Conservation (phyloP, 2,113 vertebrate genomes). For the Pterocles gutturalis region DNA sequence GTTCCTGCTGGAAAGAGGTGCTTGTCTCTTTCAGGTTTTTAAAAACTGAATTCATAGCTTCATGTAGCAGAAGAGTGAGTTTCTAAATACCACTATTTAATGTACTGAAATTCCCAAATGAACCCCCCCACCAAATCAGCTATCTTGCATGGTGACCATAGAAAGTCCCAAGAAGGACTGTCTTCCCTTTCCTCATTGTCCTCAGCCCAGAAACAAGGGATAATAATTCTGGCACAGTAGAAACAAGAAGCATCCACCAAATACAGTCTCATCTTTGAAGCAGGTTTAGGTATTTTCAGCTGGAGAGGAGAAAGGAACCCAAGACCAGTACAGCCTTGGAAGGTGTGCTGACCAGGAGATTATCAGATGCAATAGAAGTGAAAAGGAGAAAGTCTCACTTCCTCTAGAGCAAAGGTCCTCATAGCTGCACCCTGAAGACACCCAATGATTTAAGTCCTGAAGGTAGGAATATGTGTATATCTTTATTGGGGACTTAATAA, state of each 20-base stretch:
- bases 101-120: not conserved
- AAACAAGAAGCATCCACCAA: not conserved
- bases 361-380: not conserved
- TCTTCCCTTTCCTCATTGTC: not conserved
- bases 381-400: not conserved
- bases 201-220: not conserved
- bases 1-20: not conserved
- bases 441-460: not conserved
- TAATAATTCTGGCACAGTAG: not conserved
- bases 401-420: not conserved
- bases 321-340: not conserved
- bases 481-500: not conserved
- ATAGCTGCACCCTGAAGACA: not conserved
- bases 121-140: not conserved
- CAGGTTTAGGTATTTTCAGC: not conserved
- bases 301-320: not conserved
- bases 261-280: not conserved
- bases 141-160: not conserved
- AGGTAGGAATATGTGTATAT: not conserved
- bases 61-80: not conserved
- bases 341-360: not conserved
- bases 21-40: accelerated
- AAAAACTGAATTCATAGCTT: not conserved
- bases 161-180: not conserved
- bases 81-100: not conserved